phyloP scores from a whole-genome alignment of 2,113 vertebrate genomes.

The Lophius piscatorius region DNA sequence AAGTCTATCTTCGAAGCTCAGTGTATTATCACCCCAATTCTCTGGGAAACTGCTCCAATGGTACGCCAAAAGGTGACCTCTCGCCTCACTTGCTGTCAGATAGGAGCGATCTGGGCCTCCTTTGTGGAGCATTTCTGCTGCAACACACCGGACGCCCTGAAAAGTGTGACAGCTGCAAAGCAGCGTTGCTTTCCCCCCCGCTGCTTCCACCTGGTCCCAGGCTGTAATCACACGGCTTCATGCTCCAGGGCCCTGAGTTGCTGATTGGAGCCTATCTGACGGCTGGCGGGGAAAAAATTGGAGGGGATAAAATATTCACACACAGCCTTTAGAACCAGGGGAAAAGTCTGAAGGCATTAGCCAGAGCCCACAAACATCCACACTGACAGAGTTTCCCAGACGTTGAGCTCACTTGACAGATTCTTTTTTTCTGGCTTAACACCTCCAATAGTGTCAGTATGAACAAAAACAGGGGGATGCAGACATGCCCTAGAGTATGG shows the following conservation, averaged over 20 bases:
- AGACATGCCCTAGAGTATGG: constrained; percentile 56
- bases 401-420: constrained; percentile 70
- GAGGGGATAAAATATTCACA: constrained; percentile 80
- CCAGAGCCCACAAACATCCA: constrained; percentile 69
- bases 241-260: constrained; percentile 67
- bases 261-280: constrained; percentile 79
- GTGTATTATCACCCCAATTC: constrained; percentile 49
- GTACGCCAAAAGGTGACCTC: constrained; percentile 56
- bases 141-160: constrained; percentile 66
- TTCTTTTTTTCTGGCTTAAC: constrained; percentile 56
- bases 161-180: constrained; percentile 70
- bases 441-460: constrained; percentile 62
- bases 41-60: constrained; percentile 38
- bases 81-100: constrained; percentile 38
- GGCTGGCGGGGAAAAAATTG: constrained; percentile 75
- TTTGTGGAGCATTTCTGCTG: constrained; percentile 29
- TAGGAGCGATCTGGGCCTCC: constrained; percentile 3
- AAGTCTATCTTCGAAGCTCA: constrained; percentile 39
- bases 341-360: constrained; percentile 75
- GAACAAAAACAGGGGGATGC: constrained; percentile 61
- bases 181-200: constrained; percentile 17
- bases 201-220: constrained; percentile 53
- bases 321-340: constrained; percentile 69
- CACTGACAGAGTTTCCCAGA: constrained; percentile 74
- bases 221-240: constrained; percentile 75